A percentile compares a stretch with the other conserved stretches of the same genome.
Evolutionary conservation across 2,113 vertebrate species (phyloP).

Genomic region (Thinocorus orbignyianus): DNA sequence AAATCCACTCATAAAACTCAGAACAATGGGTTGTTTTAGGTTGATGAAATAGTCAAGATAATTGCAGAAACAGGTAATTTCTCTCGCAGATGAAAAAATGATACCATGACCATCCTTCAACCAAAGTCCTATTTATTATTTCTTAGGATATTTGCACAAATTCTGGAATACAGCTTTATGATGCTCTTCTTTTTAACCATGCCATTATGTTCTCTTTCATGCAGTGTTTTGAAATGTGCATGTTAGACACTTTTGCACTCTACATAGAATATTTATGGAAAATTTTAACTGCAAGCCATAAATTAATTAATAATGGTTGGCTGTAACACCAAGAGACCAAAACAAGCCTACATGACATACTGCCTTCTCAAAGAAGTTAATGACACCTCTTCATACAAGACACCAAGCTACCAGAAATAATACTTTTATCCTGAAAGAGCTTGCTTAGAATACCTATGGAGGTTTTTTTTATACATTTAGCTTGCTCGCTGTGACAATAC

Average conservation of each 20-base stretch:
- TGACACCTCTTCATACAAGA: not conserved
- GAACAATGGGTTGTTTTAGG: not conserved
- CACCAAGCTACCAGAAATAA: not conserved
- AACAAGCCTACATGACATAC: not conserved
- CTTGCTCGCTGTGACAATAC: not conserved
- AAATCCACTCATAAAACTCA: not conserved
- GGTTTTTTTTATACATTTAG: not conserved
- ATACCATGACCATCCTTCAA: not conserved
- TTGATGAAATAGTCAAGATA: not conserved
- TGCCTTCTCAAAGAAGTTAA: not conserved
- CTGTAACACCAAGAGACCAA: not conserved
- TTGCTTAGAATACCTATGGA: not conserved
- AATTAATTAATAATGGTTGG: not conserved
- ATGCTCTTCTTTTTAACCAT: not conserved
- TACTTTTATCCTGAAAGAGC: not conserved
- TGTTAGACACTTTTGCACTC: not conserved
- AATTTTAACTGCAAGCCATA: not conserved
- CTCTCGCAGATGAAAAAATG: not conserved
- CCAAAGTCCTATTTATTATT: not conserved
- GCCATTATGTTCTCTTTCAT: not conserved
- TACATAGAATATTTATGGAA: not conserved
- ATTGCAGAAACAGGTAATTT: conserved; percentile 1
- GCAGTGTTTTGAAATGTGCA: not conserved
- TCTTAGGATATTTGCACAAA: not conserved
- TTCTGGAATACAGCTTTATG: not conserved